Evolutionary conservation across 1,140 invertebrate species (phyloP), one percentile per base, ranked within the genome.

Genomic region (honey bee (Apis mellifera)): DNA sequence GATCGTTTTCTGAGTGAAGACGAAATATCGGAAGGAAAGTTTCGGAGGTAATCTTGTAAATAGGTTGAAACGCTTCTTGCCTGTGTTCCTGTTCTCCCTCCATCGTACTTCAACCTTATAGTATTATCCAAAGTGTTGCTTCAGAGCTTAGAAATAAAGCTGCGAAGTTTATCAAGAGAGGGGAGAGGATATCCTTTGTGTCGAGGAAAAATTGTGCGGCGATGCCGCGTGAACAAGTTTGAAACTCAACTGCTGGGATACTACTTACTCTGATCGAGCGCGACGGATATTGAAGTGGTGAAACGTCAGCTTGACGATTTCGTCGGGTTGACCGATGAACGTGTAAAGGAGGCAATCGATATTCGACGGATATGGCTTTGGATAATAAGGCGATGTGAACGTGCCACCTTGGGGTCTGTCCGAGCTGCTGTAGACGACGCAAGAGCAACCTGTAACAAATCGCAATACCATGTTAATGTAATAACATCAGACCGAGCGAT

Each of bases 271-370:
- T 23, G 95, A 89, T 89, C 95, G 93, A 57, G 94, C 93, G 84
- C 96, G 95, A 78, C 95, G 95, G 54, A 97, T 94, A 92, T 97
- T 96, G 92, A 98, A 97, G 87, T 97, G 96, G 69, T 96, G 95
- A 92, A 98, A 97, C 23, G 95, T 96, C 32, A 98, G 94, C 92
- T 98, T 96, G 72, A 98, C 96, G 84, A 98, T 97, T 93, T 98
- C 96, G 89, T 97, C 96, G 1, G 96, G 94, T 71, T 95, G 96
- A 2, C 96, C 97, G 75, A 96, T 93, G 93, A 98, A 98, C 15
- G 97, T 97, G 94, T 98, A 98, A n/a, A 98, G 95, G 52, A 98
- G 95, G 91, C 97, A 98, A 93, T 97, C 95, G 88, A 97, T 95
- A 88, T 96, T 96, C 15, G 95, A 88, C 5, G 96, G 96, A 92